Percentiles rank a stretch among this genome's conserved stretches.
These are phyloP conservation scores for Isichthys henryi DNA, from an alignment of 2,113 vertebrate genomes.

Conservation along the genomic window DNA sequence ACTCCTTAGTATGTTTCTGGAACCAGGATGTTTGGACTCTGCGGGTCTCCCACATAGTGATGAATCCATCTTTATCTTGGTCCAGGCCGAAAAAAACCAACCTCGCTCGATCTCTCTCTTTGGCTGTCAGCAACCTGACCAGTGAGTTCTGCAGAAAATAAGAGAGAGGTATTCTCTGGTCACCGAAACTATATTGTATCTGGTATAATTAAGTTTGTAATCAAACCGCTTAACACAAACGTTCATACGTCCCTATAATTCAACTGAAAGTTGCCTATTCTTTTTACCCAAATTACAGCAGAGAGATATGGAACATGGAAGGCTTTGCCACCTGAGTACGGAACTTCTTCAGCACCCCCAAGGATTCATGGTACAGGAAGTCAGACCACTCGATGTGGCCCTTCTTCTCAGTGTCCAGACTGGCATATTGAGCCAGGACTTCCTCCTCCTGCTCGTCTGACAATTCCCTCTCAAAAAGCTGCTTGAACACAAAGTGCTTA, in stretches of 20 bases:
- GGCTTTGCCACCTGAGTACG: constrained; percentile 69
- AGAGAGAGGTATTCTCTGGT: not conserved
- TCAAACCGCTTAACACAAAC: not conserved
- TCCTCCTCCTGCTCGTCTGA: constrained; percentile 76
- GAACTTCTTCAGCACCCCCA: constrained; percentile 77
- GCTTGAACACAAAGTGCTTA: constrained; percentile 82
- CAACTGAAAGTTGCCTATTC: not conserved
- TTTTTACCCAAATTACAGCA: not conserved
- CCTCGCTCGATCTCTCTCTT: constrained; percentile 76
- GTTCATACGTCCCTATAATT: not conserved
- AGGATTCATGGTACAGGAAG: constrained; percentile 87
- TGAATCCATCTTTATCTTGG: constrained; percentile 60
- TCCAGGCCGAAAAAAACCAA: constrained; percentile 67
- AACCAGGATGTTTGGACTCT: constrained; percentile 79
- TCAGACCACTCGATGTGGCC: constrained; percentile 84
- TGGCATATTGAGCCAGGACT: constrained; percentile 75
- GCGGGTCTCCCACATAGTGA: constrained; percentile 66
- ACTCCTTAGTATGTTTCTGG: constrained; percentile 71
- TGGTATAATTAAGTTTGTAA: not conserved
- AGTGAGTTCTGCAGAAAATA: constrained; percentile 70
- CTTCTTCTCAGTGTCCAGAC: constrained; percentile 78
- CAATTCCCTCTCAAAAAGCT: constrained; percentile 70
- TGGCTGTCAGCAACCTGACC: constrained; percentile 74
- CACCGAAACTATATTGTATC: not conserved
- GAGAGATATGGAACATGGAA: not conserved